These are phyloP conservation scores for Oxystoma pomonae DNA, from an alignment of 2,888 invertebrate species.

Conservation along the genomic window DNA sequence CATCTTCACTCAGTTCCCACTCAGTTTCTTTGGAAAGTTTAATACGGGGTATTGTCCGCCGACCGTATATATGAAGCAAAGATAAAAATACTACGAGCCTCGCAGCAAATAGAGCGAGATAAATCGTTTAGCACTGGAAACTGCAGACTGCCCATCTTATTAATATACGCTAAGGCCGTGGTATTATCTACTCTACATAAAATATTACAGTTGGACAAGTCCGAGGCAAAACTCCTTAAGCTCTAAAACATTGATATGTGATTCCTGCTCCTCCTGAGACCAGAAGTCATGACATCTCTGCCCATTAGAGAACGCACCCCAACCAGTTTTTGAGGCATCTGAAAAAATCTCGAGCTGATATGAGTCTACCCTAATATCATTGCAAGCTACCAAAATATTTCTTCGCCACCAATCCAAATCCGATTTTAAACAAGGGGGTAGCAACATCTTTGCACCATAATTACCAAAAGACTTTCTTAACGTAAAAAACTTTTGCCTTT, in stretches of 20 bases:
- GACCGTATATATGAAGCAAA: conserved; percentile 18
- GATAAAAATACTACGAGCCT: conserved; percentile 14
- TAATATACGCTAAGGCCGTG: conserved; percentile 19
- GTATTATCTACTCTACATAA: conserved; percentile 19
- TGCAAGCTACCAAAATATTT: too few relatives aligned
- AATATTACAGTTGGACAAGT: conserved; percentile 12
- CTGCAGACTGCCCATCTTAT: conserved; percentile 17
- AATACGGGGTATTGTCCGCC: conserved; percentile 14
- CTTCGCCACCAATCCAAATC: conserved; percentile 29
- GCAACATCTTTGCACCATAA: conserved; percentile 20
- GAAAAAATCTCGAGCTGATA: conserved; percentile 22
- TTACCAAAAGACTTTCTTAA: conserved; percentile 12
- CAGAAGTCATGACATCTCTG: conserved; percentile 21
- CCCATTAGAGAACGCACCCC: conserved; percentile 25
- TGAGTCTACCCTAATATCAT: too few relatives aligned
- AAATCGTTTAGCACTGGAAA: conserved; percentile 8
- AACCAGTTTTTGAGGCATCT: conserved; percentile 27
- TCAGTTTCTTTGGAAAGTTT: too few relatives aligned
- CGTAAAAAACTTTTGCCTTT: conserved; percentile 22
- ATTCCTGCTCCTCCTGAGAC: conserved; percentile 14
- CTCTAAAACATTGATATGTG: conserved; percentile 30
- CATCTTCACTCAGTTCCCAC: too few relatives aligned
- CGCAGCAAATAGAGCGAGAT: conserved; percentile 14
- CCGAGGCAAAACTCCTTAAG: conserved; percentile 25
- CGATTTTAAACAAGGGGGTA: conserved; percentile 8